Conservation (phyloP, 2,888 invertebrate genomes). For the Mycalesis mineus region DNA sequence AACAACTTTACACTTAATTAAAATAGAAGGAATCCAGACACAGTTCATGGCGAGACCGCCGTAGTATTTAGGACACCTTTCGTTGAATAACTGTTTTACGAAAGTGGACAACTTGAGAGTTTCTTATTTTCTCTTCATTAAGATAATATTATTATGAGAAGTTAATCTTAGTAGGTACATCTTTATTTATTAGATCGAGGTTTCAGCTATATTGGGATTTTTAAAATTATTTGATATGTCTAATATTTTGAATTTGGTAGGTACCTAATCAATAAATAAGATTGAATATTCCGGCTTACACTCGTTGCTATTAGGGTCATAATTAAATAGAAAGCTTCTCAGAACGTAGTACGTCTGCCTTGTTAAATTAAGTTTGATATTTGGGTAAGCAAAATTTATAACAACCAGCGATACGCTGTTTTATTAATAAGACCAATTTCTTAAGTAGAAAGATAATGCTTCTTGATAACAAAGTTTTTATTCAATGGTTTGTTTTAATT, state of each 20-base stretch:
- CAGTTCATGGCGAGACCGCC: not conserved
- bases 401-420: not conserved
- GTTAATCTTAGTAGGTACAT: conserved; percentile 1
- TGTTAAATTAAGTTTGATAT: conserved; percentile 13
- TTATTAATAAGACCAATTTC: not conserved
- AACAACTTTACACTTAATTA: conserved; percentile 12
- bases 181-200: not conserved
- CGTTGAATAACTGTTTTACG: conserved; percentile 7
- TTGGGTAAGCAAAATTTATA: conserved; percentile 2
- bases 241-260: too few relatives aligned
- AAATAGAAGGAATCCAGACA: conserved; percentile 9
- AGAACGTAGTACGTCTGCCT: not conserved
- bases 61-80: conserved; percentile 11
- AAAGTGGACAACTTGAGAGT: not conserved
- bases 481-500: too few relatives aligned
- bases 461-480: not conserved
- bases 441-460: not conserved
- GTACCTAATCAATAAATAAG: too few relatives aligned
- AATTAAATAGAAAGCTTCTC: conserved; percentile 16
- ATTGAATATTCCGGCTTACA: too few relatives aligned
- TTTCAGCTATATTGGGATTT: not conserved
- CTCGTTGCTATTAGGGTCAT: not conserved
- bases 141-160: conserved; percentile 1
- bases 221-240: too few relatives aligned
- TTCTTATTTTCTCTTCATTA: conserved; percentile 11